Evolutionary conservation across 64 coral and sea anemone genomes (phyloP), one percentile per base, ranked within the genome.

Genomic region (Actinia equina): DNA sequence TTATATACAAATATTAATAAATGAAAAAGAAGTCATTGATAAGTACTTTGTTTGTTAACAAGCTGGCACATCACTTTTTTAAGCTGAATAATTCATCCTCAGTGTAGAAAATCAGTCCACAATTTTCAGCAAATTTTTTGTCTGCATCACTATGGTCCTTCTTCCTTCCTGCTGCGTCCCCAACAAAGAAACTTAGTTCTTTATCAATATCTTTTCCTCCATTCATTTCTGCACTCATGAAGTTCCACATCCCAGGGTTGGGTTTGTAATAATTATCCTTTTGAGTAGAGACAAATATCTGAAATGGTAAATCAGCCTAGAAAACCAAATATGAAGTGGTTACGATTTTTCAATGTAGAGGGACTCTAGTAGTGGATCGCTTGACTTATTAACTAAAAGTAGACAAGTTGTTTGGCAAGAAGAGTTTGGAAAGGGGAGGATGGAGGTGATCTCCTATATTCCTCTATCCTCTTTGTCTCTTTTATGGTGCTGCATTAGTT

Each of bases 101-200:
- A 74, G 89, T 94, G 70, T 91, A 88, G 71, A 88, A 94, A 41
- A 4, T 91, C 14, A 94, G 54, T 44, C 89, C 85, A 81, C 93
- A 94, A 18, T 91, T 94, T 88, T 70, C 55, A 18, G 93, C 93
- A 88, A 94, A 94, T 57, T 84, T 86, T 56, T 85, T 91, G 82
- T 94, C 93, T 59, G 79, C 76, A 78, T 79, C 81, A 46, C 93
- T 83, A 53, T 91, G 93, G 60, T 94, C 93, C 43, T 91, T 94
- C 30, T 22, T 43, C 67, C 93, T 91, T 85, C 93, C 93, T 67
- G 93, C 93, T 55, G 93, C 93, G 86, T 94, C 89, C 79, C 93
- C 93, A 58, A 94, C 93, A 76, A 84, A 94, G 63, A 94, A 94
- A 87, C 93, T 94, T 46, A 91, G 67, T 13, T 76, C 42, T 59